Base-by-base conservation (phyloP, 2,888 invertebrate genomes). In the Epistrophella euchroma region DNA sequence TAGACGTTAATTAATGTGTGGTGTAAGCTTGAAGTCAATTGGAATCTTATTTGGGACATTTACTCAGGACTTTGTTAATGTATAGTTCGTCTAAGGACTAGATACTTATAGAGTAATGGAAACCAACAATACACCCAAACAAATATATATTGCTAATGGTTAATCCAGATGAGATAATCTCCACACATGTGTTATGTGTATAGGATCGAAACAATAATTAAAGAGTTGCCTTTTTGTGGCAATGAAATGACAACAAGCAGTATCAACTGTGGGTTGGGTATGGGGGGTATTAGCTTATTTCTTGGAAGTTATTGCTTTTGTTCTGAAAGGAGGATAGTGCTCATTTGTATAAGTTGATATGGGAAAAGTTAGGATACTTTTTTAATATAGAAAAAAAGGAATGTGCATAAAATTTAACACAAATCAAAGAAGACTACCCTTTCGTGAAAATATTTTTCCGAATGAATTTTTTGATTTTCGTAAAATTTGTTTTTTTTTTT, bases 1-100 rank as follows among this genome's bases (percentile, higher is more conserved):
- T 82, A 82, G 82, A 86, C 82, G 82, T 86, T 86, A 86, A 86
- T 86, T 86, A 86, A 86, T 86, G 77, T 45, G 74, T 60, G 64
- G 62, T 62, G 64, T 82, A 82, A 77, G 82, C 56, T 60, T 37
- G 56, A 64, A 86, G 86, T 82, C 86, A 82, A 86, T 86, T 82
- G 74, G 64, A 73, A 71, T 75, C 86, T 82, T 78, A 74, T 78
- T 77, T 82, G 86, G 72, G 81, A 85, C 85, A 85, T 86, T 86
- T 74, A 66, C 86, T 56, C 32, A 32, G 40, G 43, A 71, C 52
- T 71, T 35, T 56, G 60, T 60, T 60, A 60, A 58, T 25, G 70
- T 70, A 62, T 28, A 64, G 45, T 64, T 45, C 28, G 32, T n/a
- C 43, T 25, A 45, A 25, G 37, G 43, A 40, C 25, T 40, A 15